Conservation (phyloP, 2,888 invertebrate genomes). For the Trypoxylon attenuatum region DNA sequence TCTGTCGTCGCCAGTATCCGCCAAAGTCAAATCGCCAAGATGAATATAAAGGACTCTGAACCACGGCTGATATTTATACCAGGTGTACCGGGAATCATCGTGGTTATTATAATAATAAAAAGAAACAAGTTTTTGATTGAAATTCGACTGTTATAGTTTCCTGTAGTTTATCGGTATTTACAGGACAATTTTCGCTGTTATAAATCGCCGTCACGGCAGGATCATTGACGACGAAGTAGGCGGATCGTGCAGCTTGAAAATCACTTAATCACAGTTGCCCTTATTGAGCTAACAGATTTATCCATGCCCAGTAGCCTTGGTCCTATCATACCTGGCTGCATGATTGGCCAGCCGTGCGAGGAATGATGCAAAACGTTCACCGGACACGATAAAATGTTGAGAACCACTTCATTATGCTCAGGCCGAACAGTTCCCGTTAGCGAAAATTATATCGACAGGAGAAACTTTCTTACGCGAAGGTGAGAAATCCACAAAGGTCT, state of each 20-base stretch:
- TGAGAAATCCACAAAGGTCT: neutral
- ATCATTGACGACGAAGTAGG: slow-evolving; percentile 42
- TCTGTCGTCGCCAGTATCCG: too few species aligned
- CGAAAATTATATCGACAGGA: slow-evolving; percentile 16
- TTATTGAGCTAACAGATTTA: slow-evolving; percentile 66
- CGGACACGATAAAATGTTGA: slow-evolving; percentile 59
- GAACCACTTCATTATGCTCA: slow-evolving; percentile 64
- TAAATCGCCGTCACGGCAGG: slow-evolving; percentile 47
- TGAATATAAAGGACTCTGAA: too few species aligned
- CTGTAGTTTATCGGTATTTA: slow-evolving; percentile 20
- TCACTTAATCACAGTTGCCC: slow-evolving; percentile 64
- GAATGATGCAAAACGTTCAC: slow-evolving; percentile 60
- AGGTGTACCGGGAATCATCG: too few species aligned
- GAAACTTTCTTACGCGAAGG: neutral
- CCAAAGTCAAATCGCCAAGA: too few species aligned
- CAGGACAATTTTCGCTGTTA: slow-evolving; percentile 33
- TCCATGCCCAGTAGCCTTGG: slow-evolving; percentile 72
- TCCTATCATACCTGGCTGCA: slow-evolving; percentile 67
- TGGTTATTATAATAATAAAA: too few species aligned
- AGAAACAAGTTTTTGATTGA: neutral
- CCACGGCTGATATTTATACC: too few species aligned
- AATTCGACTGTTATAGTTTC: neutral
- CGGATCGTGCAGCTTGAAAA: slow-evolving; percentile 54
- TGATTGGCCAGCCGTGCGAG: slow-evolving; percentile 66
- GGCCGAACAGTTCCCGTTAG: slow-evolving; percentile 55